Base-by-base conservation (phyloP, 2,888 invertebrate species). In the Sinelater perroti region DNA sequence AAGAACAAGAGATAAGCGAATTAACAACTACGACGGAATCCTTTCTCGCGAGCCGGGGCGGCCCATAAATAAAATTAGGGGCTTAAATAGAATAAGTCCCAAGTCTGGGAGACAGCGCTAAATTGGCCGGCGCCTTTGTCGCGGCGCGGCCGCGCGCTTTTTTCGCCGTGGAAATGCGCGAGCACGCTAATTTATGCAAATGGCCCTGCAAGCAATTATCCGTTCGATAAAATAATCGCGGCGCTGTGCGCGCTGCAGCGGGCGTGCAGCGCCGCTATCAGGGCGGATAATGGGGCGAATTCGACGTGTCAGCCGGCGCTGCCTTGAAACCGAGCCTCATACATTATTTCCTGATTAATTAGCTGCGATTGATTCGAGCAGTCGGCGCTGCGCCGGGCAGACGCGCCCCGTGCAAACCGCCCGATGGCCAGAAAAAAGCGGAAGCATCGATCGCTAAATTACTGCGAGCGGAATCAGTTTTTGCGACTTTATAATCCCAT, bases 281-380 rank as follows among this genome's bases (percentile, higher is more conserved):
- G 42, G 10, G 52, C 40, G 21, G 45, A 44, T 56, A 51, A 56
- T 35, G 36, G 21, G 13, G 45, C 31, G 46, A 56, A 56, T 52
- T 51, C 31, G 16, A 35, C 8, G 40, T 24, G 24, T 40, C 24
- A 40, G 28, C 16, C 36, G 40, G 33, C 45, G 40, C 49, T 38
- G 42, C 38, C 49, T 53, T 49, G 58, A 38, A 47, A 49, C 16
- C 33, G 45, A 51, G 46, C 14, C 45, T 56, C 44, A 33, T 42
- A 45, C 53, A 58, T 47, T 44, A 58, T 53, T 58, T 58, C 53
- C 58, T 42, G 35, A 58, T 53, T 58, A 53, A 53, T 53, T 58
- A 57, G 11, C 38, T 26, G 11, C 56, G 44, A 56, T 56, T 56
- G 49, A 42, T 49, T 56, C 33, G 10, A 35, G 21, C 36, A 20